Base-by-base conservation (phyloP, 2,113 vertebrate genomes). In the Gambusia affinis region DNA sequence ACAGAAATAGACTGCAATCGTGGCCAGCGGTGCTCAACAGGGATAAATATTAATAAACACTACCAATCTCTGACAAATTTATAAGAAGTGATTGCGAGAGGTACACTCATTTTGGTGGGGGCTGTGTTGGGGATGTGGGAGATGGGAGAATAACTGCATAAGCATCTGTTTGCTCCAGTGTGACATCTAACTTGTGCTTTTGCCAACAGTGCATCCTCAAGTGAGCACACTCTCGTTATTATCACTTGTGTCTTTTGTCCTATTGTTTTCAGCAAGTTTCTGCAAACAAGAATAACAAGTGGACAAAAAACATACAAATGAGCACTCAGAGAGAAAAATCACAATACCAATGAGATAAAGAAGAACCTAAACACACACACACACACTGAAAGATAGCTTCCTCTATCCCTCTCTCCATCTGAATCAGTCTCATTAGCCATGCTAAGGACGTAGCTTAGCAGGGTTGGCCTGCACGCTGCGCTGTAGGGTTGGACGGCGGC, bases 391-490 rank as follows among this genome's bases (percentile, higher is more conserved):
- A 72, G 80, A 89, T 81, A 75, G 72, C 64, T 81, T 88, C 60
- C 35, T 61, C 78, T 78, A 69, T 65, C 39, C 76, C 76, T 62
- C 82, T 78, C 63, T 62, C 67, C 51, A 83, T 79, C 70, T 87
- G 90, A 87, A 83, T 89, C 83, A 70, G 78, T 64, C 90, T 89
- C 88, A 91, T 92, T 92, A 90, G 81, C 85, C 76, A 91, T 91
- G 82, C 88, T 73, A 84, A 67, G 80, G 69, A 74, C 35, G 87
- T 90, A 78, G 82, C 75, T 62, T 27, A 70, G 85, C 88, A 35
- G 31, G 82, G 78, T 85, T 68, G 31, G 80, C 70, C 80, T 65
- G 87, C 86, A 86, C 62, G 69, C 83, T 77, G 82, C 87, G 86
- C 83, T 82, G 85, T 77, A 28, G 84, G 85, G 72, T 90, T 89